A percentile compares a stretch with the other conserved stretches of the same genome.
These are phyloP conservation scores for Platorchestia sp. DNA, from an alignment of 1,140 invertebrate species.

Conservation along the genomic window DNA sequence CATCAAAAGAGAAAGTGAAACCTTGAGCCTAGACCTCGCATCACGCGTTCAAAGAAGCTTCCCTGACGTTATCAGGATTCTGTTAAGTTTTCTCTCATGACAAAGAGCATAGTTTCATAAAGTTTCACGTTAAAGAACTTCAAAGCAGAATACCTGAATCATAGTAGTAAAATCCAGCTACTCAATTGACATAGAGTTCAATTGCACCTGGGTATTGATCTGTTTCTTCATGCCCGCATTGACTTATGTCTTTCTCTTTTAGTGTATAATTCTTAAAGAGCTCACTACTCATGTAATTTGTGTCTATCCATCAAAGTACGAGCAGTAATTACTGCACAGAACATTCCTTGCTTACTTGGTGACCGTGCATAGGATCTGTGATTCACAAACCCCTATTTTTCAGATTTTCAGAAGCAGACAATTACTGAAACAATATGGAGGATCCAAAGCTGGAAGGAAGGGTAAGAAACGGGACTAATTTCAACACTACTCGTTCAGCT, in stretches of 20 bases:
- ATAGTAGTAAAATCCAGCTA: background rate
- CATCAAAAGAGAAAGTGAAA: background rate
- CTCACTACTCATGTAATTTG: background rate
- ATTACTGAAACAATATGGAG: background rate
- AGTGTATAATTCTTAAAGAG: background rate
- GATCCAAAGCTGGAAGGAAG: constrained; percentile 28
- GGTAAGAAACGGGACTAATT: background rate
- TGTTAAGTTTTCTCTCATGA: background rate
- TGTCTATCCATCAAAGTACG: background rate
- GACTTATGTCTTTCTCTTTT: background rate
- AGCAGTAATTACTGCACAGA: background rate
- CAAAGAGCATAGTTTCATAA: background rate
- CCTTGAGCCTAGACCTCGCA: background rate
- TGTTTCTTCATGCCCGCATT: background rate
- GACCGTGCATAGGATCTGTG: background rate
- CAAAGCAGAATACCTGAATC: background rate
- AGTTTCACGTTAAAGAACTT: background rate
- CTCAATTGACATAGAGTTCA: background rate
- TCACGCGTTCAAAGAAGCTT: background rate
- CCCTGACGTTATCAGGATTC: background rate
- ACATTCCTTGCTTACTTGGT: background rate
- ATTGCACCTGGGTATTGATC: background rate
- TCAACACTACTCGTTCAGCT: background rate
- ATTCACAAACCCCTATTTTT: background rate
- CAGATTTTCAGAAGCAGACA: background rate